Base-by-base conservation (phyloP, 1,140 invertebrate genomes). In the Delia radicum region DNA sequence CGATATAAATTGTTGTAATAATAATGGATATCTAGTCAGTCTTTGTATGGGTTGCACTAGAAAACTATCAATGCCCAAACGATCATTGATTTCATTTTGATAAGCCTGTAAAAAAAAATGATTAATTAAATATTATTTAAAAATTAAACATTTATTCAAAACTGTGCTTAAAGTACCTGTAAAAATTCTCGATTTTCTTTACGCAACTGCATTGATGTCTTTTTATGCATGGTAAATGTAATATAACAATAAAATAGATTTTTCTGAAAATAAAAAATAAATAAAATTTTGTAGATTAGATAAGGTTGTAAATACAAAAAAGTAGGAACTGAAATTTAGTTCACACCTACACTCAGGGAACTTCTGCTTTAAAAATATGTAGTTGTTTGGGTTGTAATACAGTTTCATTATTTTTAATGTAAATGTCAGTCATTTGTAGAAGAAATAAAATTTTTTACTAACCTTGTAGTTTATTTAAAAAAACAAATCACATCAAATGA, bases 31-130 rank as follows among this genome's bases (percentile, higher is more conserved):
- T 80, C 83, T 79, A 65, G 85, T 85, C 80, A 86, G 82, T 82
- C 85, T 84, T 84, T 86, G 85, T 75, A 86, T 86, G 78, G 85
- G 85, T 81, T 86, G 83, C 76, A 86, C 79, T 76, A 86, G 77
- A 73, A 86, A 86, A 75, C 85, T 86, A 74, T 86, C 82, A 69
- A 86, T 85, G 79, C 85, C 85, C 79, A 86, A 77, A 76, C 84
- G 84, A 80, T 86, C 85, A 78, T 83, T 83, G 78, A 85, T 82
- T 61, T 76, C 62, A 62, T 80, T 85, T 79, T 86, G 85, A 76
- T 83, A 79, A 63, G 76, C 75, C 83, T 86, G 24, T 18, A 62
- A 61, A 13, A 18, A n/a, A 31, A 28, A 76, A 55, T 28, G 27
- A 61, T n/a, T n/a, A n/a, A n/a, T n/a, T n/a, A n/a, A 8, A 18